Evolutionary conservation across 2,113 vertebrate species (phyloP).

Genomic region (Fulica atra): DNA sequence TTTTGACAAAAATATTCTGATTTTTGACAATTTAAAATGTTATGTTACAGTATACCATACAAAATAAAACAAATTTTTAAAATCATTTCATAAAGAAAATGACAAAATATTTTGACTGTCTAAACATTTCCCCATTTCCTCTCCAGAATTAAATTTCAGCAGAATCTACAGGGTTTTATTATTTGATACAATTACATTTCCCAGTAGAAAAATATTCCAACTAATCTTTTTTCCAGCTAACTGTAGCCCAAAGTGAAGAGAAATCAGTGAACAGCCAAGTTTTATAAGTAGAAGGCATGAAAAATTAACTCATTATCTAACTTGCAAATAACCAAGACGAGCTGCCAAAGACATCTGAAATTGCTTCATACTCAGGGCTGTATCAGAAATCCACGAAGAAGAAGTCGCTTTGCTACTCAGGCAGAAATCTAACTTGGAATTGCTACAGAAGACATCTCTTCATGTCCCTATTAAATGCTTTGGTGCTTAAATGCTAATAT

Average conservation of each 20-base stretch:
- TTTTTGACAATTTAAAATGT: neutral
- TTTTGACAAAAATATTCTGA: neutral
- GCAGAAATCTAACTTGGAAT: neutral
- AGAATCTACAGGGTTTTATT: neutral
- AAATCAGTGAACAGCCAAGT: neutral
- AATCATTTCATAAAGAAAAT: neutral
- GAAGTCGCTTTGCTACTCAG: neutral
- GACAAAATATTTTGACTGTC: slow-evolving; percentile 19
- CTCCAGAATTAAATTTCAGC: neutral
- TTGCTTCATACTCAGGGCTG: neutral
- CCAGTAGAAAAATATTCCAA: neutral
- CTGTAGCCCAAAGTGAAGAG: neutral
- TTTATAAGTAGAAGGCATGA: neutral
- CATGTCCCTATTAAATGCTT: accelerated
- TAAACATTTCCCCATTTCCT: neutral
- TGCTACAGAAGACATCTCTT: neutral
- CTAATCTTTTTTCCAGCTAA: neutral
- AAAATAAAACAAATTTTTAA: neutral
- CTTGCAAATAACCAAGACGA: neutral
- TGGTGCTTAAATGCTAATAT: neutral
- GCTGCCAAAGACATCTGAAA: neutral
- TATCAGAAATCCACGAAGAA: neutral
- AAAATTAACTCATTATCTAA: neutral
- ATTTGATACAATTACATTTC: neutral
- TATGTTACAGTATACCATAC: neutral